Conservation (phyloP, 2,797 vertebrate species). For the Ctenosaura bakeri region DNA sequence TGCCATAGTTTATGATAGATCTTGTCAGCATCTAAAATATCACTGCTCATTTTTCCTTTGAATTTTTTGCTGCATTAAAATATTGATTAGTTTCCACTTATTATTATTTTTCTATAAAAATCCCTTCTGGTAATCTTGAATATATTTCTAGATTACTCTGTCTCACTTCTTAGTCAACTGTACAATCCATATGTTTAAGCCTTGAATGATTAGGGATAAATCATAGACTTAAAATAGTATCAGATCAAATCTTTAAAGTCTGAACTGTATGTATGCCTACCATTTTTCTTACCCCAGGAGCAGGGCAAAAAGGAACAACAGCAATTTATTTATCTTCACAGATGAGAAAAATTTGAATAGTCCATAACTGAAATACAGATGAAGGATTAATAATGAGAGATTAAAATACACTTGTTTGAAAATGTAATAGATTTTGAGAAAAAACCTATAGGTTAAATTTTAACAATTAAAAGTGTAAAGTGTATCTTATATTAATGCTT, state of each 20-base stretch:
- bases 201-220: background rate
- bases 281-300: background rate
- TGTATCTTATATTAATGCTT: background rate
- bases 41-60: background rate
- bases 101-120: background rate
- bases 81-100: background rate
- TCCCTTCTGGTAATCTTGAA: background rate
- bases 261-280: background rate
- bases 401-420: background rate
- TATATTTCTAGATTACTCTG: background rate
- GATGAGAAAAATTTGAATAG: background rate
- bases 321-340: background rate
- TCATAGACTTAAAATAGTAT: background rate
- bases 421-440: background rate
- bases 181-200: background rate
- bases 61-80: background rate
- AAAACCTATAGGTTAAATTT: background rate
- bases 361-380: background rate
- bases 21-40: conserved; percentile 5
- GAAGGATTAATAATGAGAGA: background rate
- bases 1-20: background rate
- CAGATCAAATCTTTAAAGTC: no score
- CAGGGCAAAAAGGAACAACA: background rate
- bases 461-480: background rate
- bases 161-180: background rate